Base-by-base conservation (phyloP, 2,888 invertebrate genomes). In the Eilema sororculum region DNA sequence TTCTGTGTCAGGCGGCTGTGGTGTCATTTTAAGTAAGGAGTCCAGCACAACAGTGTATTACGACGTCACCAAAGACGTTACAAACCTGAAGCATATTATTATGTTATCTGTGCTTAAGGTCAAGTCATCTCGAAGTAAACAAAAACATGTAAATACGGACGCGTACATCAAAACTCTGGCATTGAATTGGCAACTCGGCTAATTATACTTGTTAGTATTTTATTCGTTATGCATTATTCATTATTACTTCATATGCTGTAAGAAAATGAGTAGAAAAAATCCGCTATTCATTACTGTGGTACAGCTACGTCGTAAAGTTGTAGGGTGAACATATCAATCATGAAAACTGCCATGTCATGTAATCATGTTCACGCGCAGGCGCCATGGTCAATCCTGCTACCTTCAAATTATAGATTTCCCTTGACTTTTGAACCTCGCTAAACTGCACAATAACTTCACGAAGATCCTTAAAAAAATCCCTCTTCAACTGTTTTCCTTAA, bases 311-410 rank as follows among this genome's bases (percentile, higher is more conserved):
- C 16, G 30, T 9, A n/a, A 60, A 60, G 30, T 6, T 30, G 2
- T 60, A n/a, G 58, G 60, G 60, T n/a, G 24, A 65, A 46, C 25
- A 69, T 80, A 84, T 81, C 73, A 84, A 81, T 82, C 76, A 77
- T 71, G 67, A 74, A 84, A 83, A 80, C 71, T 79, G 84, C 85
- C 73, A 77, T 76, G 82, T 86, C 86, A 87, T 80, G 80, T 78
- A 75, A 82, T 86, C 86, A 87, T 80, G 80, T 78, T 77, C 79
- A 78, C 25, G 37, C 76, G 75, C 68, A 68, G 76, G 72, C 78
- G 75, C 66, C 69, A 68, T 71, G 72, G 63, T 75, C 3, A 60
- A 0, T 60, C 10, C 60, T n/a, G 60, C n/a, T 60, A 60, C 59
- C 59, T 60, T 60, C 30, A 60, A 60, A 60, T 20, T 28, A 60